Percentiles rank a stretch among this genome's conserved stretches.
Evolutionary conservation across 2,888 invertebrate species (phyloP).

Genomic region (Heliconius charithonia): DNA sequence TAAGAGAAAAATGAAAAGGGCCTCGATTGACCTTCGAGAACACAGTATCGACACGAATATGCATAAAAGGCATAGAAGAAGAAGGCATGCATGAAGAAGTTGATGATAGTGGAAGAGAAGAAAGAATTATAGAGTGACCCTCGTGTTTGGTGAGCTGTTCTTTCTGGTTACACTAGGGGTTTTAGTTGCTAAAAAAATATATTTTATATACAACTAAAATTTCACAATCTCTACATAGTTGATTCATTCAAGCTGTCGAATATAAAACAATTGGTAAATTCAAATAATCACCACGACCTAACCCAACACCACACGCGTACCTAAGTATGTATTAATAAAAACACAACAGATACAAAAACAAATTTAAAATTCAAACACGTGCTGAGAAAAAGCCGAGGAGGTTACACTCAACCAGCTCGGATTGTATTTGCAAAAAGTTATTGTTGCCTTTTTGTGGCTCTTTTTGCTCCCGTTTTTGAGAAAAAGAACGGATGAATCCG

Average conservation of each 20-base stretch:
- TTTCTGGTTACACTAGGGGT: too few species aligned
- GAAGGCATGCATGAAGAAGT: background rate
- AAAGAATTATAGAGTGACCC: background rate
- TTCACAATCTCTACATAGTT: background rate
- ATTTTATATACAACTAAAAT: background rate
- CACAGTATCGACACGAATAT: background rate
- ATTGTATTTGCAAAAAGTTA: slow-evolving; percentile 76
- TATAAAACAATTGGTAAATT: slow-evolving; percentile 44
- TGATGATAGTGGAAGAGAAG: background rate
- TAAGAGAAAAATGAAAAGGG: too few species aligned
- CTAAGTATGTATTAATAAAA: slow-evolving; percentile 51
- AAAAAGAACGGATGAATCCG: slow-evolving; percentile 63
- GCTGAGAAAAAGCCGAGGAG: slow-evolving; percentile 72
- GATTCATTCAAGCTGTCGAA: background rate
- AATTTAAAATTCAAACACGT: slow-evolving; percentile 75
- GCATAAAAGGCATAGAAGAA: background rate
- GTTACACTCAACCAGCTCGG: slow-evolving; percentile 46
- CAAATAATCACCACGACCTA: slow-evolving; percentile 61
- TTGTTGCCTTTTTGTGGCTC: slow-evolving; percentile 65
- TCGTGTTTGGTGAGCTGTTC: too few species aligned
- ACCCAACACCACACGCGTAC: slow-evolving; percentile 57
- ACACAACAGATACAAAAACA: slow-evolving; percentile 63
- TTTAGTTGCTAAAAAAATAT: too few species aligned
- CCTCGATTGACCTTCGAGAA: background rate
- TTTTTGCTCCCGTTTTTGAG: slow-evolving; percentile 75